These are phyloP conservation scores for Brenthis hecate DNA, from an alignment of 2,888 invertebrate genomes.

Conservation along the genomic window DNA sequence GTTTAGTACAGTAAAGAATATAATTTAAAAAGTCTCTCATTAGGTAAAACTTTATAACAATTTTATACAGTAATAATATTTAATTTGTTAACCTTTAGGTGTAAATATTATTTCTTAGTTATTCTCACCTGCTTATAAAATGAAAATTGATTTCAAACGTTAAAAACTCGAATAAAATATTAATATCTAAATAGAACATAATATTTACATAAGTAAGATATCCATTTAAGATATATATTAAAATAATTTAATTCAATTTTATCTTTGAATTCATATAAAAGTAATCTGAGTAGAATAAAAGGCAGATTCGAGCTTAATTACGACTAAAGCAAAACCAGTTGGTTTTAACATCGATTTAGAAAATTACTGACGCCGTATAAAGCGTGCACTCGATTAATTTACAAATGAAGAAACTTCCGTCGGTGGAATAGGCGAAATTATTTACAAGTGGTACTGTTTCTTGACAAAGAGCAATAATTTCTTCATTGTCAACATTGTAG, in stretches of 20 bases:
- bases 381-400: constrained; percentile 35
- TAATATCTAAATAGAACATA: too few species aligned
- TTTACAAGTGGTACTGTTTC: constrained; percentile 22
- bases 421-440: constrained; percentile 25
- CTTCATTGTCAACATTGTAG: background rate
- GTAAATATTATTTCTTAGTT: too few species aligned
- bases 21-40: too few species aligned
- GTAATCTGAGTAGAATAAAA: constrained; percentile 29
- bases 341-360: constrained; percentile 38
- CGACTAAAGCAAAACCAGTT: constrained; percentile 31
- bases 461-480: background rate
- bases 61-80: too few species aligned
- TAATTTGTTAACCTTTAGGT: too few species aligned
- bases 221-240: background rate
- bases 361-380: constrained; percentile 34
- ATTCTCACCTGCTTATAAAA: too few species aligned
- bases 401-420: constrained; percentile 33
- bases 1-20: too few species aligned
- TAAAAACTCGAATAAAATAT: too few species aligned
- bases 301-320: constrained; percentile 35
- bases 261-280: constrained; percentile 29
- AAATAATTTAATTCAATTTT: constrained; percentile 15
- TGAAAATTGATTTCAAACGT: too few species aligned
- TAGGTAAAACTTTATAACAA: too few species aligned
- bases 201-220: too few species aligned